These are phyloP conservation scores for Hydrolagus affinis DNA, from an alignment of 2,113 vertebrate species.

Conservation along the genomic window DNA sequence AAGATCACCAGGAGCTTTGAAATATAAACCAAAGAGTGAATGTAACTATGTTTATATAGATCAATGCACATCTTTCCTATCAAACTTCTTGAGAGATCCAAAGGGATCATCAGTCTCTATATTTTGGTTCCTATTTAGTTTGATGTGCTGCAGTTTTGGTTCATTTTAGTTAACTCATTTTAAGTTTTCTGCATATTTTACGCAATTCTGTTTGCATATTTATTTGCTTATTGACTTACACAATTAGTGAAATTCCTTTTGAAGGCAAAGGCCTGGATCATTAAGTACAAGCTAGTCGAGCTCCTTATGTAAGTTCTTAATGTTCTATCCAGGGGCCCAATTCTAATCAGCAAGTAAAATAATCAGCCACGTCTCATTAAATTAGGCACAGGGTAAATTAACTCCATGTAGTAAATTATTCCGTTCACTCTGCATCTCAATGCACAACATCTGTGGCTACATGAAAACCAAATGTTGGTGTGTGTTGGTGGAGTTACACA, in stretches of 20 bases:
- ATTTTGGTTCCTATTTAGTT: neutral
- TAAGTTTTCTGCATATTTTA: neutral
- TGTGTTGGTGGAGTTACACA: neutral
- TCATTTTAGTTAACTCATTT: neutral
- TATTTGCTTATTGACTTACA: neutral
- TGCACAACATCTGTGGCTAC: neutral
- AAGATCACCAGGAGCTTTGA: slow-evolving; percentile 7
- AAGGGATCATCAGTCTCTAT: neutral
- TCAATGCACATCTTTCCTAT: neutral
- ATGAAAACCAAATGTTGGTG: neutral
- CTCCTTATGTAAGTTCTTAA: neutral
- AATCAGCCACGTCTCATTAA: slow-evolving; percentile 2
- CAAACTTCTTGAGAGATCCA: neutral
- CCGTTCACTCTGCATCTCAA: neutral
- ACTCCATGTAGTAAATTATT: neutral
- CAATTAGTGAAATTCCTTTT: neutral
- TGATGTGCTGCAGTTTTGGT: neutral
- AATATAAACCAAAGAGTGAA: neutral
- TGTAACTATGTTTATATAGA: neutral
- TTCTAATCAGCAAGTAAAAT: slow-evolving; percentile 18
- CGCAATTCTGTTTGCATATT: slow-evolving; percentile 2
- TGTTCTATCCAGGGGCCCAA: neutral
- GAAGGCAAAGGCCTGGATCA: neutral
- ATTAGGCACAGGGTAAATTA: neutral
- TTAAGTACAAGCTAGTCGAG: slow-evolving; percentile 11